These are phyloP conservation scores for Agonopterix arenella DNA, from an alignment of 2,888 invertebrate species.

Conservation along the genomic window DNA sequence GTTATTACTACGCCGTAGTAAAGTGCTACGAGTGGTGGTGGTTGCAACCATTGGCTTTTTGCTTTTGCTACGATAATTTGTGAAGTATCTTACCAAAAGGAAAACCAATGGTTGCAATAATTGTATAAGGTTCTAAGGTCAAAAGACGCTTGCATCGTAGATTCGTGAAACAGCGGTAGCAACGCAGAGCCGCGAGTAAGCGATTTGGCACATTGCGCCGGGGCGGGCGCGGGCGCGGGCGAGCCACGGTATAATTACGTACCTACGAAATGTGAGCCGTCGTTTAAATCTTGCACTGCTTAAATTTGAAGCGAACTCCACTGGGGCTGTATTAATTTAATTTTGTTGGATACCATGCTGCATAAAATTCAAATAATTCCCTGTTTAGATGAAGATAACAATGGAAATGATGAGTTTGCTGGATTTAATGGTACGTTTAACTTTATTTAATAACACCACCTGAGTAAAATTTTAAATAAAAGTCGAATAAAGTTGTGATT, in stretches of 20 bases:
- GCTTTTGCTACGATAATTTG: too few relatives aligned
- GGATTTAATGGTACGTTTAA: too few relatives aligned
- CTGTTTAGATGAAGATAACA: slow-evolving; percentile 7
- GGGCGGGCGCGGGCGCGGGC: slow-evolving; percentile 36
- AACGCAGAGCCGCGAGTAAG: slow-evolving; percentile 58
- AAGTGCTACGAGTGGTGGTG: too few relatives aligned
- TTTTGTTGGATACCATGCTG: slow-evolving; percentile 33
- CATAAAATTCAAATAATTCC: slow-evolving; percentile 8
- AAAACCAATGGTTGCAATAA: too few relatives aligned
- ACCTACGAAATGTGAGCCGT: slow-evolving; percentile 65
- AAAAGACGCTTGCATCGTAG: background rate
- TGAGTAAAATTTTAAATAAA: too few relatives aligned
- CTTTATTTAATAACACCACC: too few relatives aligned
- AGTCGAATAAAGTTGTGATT: too few relatives aligned
- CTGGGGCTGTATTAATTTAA: slow-evolving; percentile 59
- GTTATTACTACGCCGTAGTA: too few relatives aligned
- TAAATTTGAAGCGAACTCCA: slow-evolving; percentile 64
- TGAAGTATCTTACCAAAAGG: too few relatives aligned
- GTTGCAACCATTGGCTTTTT: too few relatives aligned
- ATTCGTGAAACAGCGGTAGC: slow-evolving; percentile 6
- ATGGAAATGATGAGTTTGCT: slow-evolving; percentile 3
- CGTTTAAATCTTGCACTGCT: slow-evolving; percentile 71
- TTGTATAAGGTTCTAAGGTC: too few relatives aligned
- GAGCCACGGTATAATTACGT: slow-evolving; percentile 67
- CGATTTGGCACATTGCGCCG: slow-evolving; percentile 72